Evolutionary conservation across 2,797 vertebrate genomes (phyloP).

Genomic region (Phalanger gymnotis): DNA sequence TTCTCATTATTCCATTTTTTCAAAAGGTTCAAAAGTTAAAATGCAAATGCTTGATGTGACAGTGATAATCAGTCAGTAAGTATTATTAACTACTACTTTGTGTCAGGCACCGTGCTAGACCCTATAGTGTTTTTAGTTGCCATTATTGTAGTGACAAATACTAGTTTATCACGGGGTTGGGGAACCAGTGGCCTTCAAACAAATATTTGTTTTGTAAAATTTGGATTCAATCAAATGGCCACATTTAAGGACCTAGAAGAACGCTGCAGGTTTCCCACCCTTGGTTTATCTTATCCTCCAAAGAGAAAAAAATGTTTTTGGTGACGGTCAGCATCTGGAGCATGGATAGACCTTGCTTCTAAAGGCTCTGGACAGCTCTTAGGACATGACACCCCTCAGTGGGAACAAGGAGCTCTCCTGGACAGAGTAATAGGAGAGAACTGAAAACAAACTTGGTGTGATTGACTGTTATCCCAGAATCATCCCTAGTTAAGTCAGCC

Average conservation of each 20-base stretch:
- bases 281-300: neutral
- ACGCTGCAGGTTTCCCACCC: too few species aligned
- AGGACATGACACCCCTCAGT: neutral
- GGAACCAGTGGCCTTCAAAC: too few species aligned
- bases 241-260: too few species aligned
- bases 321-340: neutral
- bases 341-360: neutral
- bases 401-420: neutral
- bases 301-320: neutral
- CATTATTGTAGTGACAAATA: neutral
- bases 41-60: neutral
- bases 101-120: neutral
- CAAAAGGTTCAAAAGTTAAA: neutral
- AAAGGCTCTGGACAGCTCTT: neutral
- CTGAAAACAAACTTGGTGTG: neutral
- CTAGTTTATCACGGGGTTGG: too few species aligned
- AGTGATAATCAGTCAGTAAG: neutral
- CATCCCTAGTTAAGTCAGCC: neutral
- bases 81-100: neutral
- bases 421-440: neutral
- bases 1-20: neutral
- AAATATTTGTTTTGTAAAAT: too few species aligned
- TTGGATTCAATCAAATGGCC: too few species aligned
- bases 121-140: neutral
- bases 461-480: neutral